Percentiles rank a stretch among this genome's conserved stretches.
Conservation (phyloP, 2,113 vertebrate genomes). For the Podarcis muralis region DNA sequence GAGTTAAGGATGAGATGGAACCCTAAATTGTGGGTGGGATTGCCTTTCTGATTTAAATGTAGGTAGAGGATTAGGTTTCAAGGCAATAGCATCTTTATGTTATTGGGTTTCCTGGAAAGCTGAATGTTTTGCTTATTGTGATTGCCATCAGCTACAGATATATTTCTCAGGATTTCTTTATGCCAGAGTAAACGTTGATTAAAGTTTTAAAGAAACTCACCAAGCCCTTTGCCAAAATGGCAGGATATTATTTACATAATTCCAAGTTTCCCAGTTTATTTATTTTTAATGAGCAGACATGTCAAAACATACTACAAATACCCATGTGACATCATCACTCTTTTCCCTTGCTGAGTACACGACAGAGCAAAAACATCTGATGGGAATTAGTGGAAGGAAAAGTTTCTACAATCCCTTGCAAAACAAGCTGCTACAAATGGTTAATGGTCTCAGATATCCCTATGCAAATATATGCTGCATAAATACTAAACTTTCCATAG, state of each 20-base stretch:
- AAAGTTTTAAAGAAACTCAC: constrained; percentile 57
- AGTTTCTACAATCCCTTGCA: constrained; percentile 26
- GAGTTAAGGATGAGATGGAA: constrained; percentile 54
- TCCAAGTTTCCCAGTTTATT: constrained; percentile 63
- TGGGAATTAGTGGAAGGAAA: constrained; percentile 52
- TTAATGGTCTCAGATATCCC: constrained; percentile 19
- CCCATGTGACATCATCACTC: constrained; percentile 29
- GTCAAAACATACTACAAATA: constrained; percentile 57
- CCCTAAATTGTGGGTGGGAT: constrained; percentile 42
- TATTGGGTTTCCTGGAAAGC: constrained; percentile 49
- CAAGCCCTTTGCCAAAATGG: constrained; percentile 57
- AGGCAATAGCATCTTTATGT: constrained; percentile 53
- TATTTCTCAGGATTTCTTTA: constrained; percentile 55
- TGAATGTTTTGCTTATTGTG: constrained; percentile 59
- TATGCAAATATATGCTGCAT: fast-evolving
- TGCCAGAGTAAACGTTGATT: constrained; percentile 33
- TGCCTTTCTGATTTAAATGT: constrained; percentile 52
- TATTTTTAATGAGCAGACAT: constrained; percentile 59
- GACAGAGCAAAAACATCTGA: constrained; percentile 30
- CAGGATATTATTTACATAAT: constrained; percentile 57
- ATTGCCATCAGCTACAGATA: constrained; percentile 56
- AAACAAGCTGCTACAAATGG: constrained; percentile 3
- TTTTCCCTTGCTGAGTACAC: constrained; percentile 50
- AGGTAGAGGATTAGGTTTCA: constrained; percentile 19
- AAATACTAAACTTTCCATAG: background rate